phyloP scores from a whole-genome alignment of 1,140 invertebrate species.

The Drosophila obscura region DNA sequence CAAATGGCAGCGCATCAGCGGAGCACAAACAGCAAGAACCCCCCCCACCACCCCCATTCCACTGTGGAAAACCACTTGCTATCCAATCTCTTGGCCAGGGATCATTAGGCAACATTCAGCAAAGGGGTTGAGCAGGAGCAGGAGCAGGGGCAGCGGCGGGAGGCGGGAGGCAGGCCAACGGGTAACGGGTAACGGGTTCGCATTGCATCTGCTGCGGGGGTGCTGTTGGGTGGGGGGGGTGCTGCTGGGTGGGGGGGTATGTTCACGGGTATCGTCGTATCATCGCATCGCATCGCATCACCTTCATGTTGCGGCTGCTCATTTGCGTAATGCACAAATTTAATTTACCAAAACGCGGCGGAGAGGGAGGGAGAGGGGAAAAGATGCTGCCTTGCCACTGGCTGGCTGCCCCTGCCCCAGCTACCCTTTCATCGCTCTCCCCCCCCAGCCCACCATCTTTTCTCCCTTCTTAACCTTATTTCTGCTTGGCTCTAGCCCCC shows the following conservation, averaged over 20 bases:
- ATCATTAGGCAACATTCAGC: slow-evolving; percentile 40
- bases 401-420: not conserved
- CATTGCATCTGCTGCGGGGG: slow-evolving; percentile 5
- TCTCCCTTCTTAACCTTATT: too few species aligned
- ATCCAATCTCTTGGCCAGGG: slow-evolving; percentile 52
- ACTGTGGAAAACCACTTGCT: not conserved
- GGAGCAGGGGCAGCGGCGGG: not conserved
- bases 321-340: slow-evolving; percentile 83
- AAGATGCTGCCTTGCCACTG: slow-evolving; percentile 6
- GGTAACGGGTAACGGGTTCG: not conserved
- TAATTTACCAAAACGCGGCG: slow-evolving; percentile 79
- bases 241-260: too few species aligned
- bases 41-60: not conserved
- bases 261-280: not conserved
- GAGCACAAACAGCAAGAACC: slow-evolving; percentile 18
- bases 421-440: not conserved
- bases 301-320: slow-evolving; percentile 56
- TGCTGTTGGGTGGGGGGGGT: not conserved
- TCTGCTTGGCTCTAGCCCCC: too few species aligned
- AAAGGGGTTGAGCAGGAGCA: not conserved
- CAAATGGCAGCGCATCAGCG: slow-evolving; percentile 29
- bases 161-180: too few species aligned
- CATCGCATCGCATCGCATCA: slow-evolving; percentile 26
- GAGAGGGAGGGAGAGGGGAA: slow-evolving; percentile 2
- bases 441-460: too few species aligned